Evolutionary conservation across 2,888 invertebrate genomes (phyloP), one percentile per base, ranked within the genome.

Genomic region (Matsumyia berberina): DNA sequence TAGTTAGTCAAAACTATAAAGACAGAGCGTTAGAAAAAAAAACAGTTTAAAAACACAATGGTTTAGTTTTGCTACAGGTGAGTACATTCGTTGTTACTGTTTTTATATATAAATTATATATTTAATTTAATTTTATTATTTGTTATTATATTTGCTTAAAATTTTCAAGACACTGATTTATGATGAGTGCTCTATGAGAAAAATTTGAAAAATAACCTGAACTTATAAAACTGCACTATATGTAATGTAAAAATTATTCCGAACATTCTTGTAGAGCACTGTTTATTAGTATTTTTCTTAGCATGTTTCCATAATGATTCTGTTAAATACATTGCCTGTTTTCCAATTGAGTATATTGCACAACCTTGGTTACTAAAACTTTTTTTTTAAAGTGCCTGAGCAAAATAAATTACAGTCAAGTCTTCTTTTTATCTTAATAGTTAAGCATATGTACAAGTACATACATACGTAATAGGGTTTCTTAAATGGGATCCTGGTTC

Each of bases 31-130:
- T 1, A 24, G n/a, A 24, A 24, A 24, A 24, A 24, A 24, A 24
- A 24, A 24, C 24, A 24, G 4, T 24, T 24, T 24, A 3, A 24
- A n/a, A 24, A 24, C 4, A 4, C 24, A 24, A 76, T 66, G 85
- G 53, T 49, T 85, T 80, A 57, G 17, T 70, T 70, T 70, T 39
- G 42, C 24, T 12, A 58, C 37, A 85, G 85, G 85, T 85, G 80
- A 80, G 85, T 85, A 79, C 53, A 60, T 24, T 62, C 29, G 31
- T 69, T 82, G 19, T 72, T 66, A 39, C 12, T 67, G 55, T 69
- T 49, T 57, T 64, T 58, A 39, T 33, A 46, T 42, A 29, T 42
- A 42, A 46, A 57, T 64, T 42, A 29, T 42, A 42, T 39, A 57
- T 64, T 55, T 51, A 29, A 17, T 58, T 24, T 5, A 39, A 12